phyloP scores from a whole-genome alignment of 2,797 vertebrate species.

The Chloroceryle inda region DNA sequence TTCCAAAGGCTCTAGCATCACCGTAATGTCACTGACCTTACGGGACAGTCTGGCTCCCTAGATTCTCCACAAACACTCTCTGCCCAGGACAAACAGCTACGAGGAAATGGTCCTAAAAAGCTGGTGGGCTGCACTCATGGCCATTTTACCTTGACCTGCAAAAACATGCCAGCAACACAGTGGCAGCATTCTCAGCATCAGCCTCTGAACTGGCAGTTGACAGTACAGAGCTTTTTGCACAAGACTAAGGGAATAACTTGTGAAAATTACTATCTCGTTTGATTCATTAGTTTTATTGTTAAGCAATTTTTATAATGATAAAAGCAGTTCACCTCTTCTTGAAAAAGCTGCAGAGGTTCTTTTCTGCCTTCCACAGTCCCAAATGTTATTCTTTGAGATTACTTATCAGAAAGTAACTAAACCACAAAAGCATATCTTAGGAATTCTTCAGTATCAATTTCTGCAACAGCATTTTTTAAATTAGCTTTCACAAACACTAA shows the following conservation, averaged over 20 bases:
- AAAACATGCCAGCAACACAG: not conserved
- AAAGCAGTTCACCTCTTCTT: not conserved
- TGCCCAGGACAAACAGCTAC: not conserved
- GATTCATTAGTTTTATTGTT: not conserved
- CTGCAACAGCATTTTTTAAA: not conserved
- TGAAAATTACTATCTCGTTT: not conserved
- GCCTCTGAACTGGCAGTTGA: not conserved
- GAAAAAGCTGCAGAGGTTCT: not conserved
- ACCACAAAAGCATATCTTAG: not conserved
- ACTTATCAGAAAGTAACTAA: conserved; percentile 26
- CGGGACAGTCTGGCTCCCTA: not conserved
- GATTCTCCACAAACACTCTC: not conserved
- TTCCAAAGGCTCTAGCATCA: not conserved
- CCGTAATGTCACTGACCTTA: accelerated
- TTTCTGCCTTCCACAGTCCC: not conserved
- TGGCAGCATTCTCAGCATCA: not conserved
- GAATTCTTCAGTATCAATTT: conserved; percentile 7
- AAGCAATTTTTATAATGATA: not conserved
- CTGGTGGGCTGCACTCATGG: accelerated
- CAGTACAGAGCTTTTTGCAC: not conserved
- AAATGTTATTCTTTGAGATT: conserved; percentile 24
- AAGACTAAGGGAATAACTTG: not conserved
- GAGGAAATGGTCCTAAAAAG: not conserved
- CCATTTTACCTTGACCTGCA: not conserved
- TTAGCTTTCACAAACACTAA: not conserved